Conservation (phyloP, 2,113 vertebrate genomes). For the Rhinolophus ferrumequinum region DNA sequence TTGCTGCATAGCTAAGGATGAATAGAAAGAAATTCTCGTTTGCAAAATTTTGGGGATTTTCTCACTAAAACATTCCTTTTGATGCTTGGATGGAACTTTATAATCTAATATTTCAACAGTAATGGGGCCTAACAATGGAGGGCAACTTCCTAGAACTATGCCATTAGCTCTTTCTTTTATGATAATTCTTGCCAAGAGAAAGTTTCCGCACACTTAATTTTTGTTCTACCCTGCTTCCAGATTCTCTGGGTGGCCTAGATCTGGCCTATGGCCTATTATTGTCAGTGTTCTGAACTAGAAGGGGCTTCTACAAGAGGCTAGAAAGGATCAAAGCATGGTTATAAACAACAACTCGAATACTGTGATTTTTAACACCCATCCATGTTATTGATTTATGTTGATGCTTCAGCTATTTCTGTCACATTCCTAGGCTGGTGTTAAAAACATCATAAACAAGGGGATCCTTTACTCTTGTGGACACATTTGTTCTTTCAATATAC, state of each 20-base stretch:
- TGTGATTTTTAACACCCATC: background rate
- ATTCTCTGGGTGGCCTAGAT: background rate
- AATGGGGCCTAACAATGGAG: background rate
- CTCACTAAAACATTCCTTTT: conserved; percentile 23
- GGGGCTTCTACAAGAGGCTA: background rate
- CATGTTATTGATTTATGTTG: background rate
- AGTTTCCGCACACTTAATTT: background rate
- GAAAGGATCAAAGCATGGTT: background rate
- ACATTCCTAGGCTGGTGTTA: background rate
- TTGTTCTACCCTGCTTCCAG: background rate
- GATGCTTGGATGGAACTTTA: background rate
- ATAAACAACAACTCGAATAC: background rate
- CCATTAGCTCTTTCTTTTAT: background rate
- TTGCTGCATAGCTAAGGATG: conserved; percentile 8
- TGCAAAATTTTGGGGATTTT: background rate
- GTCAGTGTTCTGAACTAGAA: background rate
- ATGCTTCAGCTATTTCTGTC: conserved; percentile 5
- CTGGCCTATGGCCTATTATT: background rate
- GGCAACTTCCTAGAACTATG: background rate
- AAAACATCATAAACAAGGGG: background rate
- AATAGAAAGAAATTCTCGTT: background rate
- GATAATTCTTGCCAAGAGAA: background rate
- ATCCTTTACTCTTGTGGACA: background rate
- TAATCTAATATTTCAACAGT: background rate
- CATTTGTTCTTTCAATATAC: conserved; percentile 35